Percentiles rank a stretch among this genome's conserved stretches.
These are phyloP conservation scores for Ceratina australensis DNA, from an alignment of 1,140 invertebrate genomes.

Conservation along the genomic window DNA sequence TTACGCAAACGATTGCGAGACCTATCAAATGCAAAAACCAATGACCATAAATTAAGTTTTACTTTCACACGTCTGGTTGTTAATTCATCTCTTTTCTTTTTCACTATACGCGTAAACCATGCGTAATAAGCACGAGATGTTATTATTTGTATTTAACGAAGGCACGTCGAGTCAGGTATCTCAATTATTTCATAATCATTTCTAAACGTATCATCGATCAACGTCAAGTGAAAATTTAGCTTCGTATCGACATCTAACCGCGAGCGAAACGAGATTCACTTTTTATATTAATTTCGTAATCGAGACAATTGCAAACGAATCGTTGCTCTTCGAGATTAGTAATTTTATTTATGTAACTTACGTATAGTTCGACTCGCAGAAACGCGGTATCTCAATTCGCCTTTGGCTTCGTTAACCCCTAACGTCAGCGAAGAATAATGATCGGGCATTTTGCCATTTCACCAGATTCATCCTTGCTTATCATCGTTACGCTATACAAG, in stretches of 20 bases:
- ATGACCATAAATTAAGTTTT: too few relatives aligned
- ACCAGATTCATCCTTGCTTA: conserved; percentile 2
- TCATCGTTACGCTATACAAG: background rate
- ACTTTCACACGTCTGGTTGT: too few relatives aligned
- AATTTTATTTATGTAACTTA: too few relatives aligned
- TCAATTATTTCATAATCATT: background rate
- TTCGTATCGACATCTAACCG: conserved; percentile 6
- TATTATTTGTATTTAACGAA: background rate
- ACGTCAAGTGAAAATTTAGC: background rate
- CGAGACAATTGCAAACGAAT: conserved; percentile 32
- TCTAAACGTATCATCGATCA: conserved; percentile 6
- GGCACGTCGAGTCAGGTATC: background rate
- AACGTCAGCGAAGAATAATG: conserved; percentile 3
- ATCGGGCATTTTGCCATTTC: background rate
- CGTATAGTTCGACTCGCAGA: background rate
- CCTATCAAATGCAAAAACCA: conserved; percentile 2
- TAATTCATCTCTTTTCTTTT: background rate
- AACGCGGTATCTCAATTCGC: too few relatives aligned
- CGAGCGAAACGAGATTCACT: conserved; percentile 11
- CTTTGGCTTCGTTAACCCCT: background rate
- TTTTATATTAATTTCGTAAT: conserved; percentile 15
- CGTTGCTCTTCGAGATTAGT: background rate
- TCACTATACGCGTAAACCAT: too few relatives aligned
- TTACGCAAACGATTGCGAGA: conserved; percentile 38
- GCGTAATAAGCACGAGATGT: too few relatives aligned